Conservation (phyloP, 2,888 invertebrate genomes). For the Acanthosepion pharaonis region DNA sequence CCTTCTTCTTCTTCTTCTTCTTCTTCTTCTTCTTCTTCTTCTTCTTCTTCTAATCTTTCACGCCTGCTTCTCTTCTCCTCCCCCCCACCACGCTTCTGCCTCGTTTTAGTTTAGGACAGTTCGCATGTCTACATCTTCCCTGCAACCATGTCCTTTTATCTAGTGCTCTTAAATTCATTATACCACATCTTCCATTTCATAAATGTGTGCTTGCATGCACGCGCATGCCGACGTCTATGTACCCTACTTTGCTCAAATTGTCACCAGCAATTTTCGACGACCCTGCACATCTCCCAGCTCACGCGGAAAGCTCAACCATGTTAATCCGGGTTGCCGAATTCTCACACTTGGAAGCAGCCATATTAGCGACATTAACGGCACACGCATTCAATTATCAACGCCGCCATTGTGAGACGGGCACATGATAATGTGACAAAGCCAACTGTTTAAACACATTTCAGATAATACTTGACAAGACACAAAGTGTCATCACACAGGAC, state of each 20-base stretch:
- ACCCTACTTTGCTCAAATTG: not conserved
- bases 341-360: not conserved
- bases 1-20: too few species aligned
- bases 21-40: not conserved
- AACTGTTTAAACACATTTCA: not conserved
- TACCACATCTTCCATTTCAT: not conserved
- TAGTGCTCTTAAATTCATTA: not conserved
- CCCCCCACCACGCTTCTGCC: fast-evolving
- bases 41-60: not conserved
- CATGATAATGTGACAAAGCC: conserved; percentile 8
- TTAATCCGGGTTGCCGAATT: conserved; percentile 6
- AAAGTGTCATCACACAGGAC: conserved; percentile 16
- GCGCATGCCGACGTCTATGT: not conserved
- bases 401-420: not conserved
- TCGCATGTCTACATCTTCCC: not conserved
- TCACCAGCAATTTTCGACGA: not conserved
- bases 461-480: not conserved
- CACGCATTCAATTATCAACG: conserved; percentile 15
- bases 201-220: not conserved
- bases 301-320: not conserved
- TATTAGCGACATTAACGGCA: not conserved
- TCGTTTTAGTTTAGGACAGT: not conserved
- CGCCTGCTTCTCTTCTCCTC: not conserved
- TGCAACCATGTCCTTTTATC: not conserved
- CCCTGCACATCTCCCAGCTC: not conserved